These are phyloP conservation scores for Limulus polyphemus DNA, from an alignment of 2,888 invertebrate species.

Conservation along the genomic window DNA sequence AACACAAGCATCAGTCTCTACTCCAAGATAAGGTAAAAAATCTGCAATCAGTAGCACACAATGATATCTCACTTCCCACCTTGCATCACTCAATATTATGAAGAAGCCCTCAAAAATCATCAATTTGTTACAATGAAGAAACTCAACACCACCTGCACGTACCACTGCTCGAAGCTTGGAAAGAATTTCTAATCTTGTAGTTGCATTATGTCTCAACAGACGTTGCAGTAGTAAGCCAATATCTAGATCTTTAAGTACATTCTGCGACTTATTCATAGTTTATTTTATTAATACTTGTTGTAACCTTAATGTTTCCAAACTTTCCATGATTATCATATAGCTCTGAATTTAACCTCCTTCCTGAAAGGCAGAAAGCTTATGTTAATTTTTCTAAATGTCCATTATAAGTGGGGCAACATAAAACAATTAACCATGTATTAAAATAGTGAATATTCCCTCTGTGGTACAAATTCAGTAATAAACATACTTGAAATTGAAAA, in stretches of 20 bases:
- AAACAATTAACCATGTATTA: too few species aligned
- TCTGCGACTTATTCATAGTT: too few species aligned
- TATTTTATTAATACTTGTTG: too few species aligned
- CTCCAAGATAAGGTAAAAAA: constrained; percentile 58
- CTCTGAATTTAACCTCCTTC: too few species aligned
- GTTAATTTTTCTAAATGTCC: too few species aligned
- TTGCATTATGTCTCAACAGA: constrained; percentile 15
- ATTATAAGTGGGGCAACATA: too few species aligned
- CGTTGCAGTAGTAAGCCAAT: constrained; percentile 19
- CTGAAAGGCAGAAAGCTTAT: too few species aligned
- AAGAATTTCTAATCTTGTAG: constrained; percentile 18
- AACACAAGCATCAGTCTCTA: constrained; percentile 55
- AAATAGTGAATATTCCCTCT: too few species aligned
- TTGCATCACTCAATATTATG: constrained; percentile 36
- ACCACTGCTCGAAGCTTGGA: constrained; percentile 18
- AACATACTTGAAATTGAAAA: too few species aligned
- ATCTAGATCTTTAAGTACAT: constrained; percentile 9
- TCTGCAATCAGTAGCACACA: constrained; percentile 59
- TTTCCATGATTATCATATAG: too few species aligned
- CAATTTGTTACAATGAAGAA: constrained; percentile 1
- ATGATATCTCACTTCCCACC: constrained; percentile 41
- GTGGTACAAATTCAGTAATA: too few species aligned
- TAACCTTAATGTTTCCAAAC: too few species aligned
- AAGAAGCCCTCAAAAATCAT: constrained; percentile 36
- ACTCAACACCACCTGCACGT: constrained; percentile 12